A percentile compares a stretch with the other conserved stretches of the same genome.
phyloP scores from a whole-genome alignment of 2,888 invertebrate species.

The Pterostichus niger region DNA sequence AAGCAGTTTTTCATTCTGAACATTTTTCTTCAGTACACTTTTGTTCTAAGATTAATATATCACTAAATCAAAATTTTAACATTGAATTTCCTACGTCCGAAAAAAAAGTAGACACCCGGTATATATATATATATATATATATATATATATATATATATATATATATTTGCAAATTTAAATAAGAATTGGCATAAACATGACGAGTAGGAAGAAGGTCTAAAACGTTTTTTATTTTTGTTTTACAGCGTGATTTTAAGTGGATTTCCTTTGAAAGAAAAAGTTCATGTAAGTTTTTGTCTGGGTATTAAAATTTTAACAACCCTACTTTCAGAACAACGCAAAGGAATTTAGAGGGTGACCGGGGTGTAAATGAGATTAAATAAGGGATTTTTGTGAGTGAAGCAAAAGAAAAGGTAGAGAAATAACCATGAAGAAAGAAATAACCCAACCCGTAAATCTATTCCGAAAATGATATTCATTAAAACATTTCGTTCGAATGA shows the following conservation, averaged over 20 bases:
- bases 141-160: slow-evolving; percentile 21
- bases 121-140: no score
- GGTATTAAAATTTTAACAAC: slow-evolving; percentile 58
- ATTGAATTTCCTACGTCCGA: no score
- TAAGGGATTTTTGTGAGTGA: slow-evolving; percentile 31
- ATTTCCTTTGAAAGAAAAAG: slow-evolving; percentile 49
- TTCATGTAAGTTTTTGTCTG: slow-evolving; percentile 58
- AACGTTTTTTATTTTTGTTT: slow-evolving; percentile 45
- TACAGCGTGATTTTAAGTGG: slow-evolving; percentile 52
- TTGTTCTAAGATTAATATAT: no score
- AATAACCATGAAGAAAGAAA: slow-evolving; percentile 12
- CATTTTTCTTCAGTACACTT: no score
- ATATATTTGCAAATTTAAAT: slow-evolving; percentile 2
- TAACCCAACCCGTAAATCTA: slow-evolving; percentile 39
- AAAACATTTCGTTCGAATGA: slow-evolving; percentile 38
- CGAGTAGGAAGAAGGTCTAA: background rate
- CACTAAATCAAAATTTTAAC: no score
- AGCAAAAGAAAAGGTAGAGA: slow-evolving; percentile 28
- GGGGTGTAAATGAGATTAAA: slow-evolving; percentile 65
- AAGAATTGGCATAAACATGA: background rate
- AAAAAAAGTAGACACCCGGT: no score
- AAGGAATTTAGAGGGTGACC: slow-evolving; percentile 45
- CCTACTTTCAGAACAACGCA: slow-evolving; percentile 31
- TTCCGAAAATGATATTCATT: slow-evolving; percentile 58
- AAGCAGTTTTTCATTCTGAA: no score